These are phyloP conservation scores for Paracyclopina nana DNA, from an alignment of 1,140 invertebrate species.

Conservation along the genomic window DNA sequence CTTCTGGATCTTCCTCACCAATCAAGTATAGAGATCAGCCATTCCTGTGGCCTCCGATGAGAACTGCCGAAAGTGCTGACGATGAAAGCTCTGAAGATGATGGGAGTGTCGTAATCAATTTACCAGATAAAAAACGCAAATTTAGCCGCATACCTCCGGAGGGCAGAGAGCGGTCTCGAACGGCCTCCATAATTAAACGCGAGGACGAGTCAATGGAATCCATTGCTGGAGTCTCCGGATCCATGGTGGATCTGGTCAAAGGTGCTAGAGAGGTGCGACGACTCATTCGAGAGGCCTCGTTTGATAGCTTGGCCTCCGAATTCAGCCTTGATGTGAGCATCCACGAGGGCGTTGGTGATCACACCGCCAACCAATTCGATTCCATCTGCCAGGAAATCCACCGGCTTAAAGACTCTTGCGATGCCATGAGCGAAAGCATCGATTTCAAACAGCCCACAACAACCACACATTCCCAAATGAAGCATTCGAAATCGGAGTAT, in stretches of 20 bases:
- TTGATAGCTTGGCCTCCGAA: conserved; percentile 5
- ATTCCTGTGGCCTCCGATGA: neutral
- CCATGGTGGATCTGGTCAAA: conserved; percentile 13
- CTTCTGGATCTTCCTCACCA: neutral
- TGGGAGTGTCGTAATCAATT: neutral
- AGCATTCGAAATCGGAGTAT: no score
- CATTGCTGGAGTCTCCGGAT: conserved; percentile 1
- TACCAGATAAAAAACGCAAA: neutral
- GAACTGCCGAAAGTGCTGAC: neutral
- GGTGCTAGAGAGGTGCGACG: conserved; percentile 8
- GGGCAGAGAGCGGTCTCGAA: neutral
- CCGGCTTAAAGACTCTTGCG: neutral
- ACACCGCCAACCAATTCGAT: no score
- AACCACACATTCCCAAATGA: no score
- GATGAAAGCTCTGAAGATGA: conserved; percentile 1
- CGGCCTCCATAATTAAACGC: neutral
- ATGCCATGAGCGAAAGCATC: neutral
- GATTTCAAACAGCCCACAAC: no score
- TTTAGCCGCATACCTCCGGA: neutral
- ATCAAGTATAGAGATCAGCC: neutral
- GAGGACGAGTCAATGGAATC: neutral
- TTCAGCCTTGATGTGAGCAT: neutral
- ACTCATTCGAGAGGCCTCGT: conserved; percentile 10
- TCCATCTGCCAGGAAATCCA: no score
- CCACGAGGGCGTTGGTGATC: no score